Base-by-base conservation (phyloP, 2,797 vertebrate genomes). In the Scolopax bukidnonensis region DNA sequence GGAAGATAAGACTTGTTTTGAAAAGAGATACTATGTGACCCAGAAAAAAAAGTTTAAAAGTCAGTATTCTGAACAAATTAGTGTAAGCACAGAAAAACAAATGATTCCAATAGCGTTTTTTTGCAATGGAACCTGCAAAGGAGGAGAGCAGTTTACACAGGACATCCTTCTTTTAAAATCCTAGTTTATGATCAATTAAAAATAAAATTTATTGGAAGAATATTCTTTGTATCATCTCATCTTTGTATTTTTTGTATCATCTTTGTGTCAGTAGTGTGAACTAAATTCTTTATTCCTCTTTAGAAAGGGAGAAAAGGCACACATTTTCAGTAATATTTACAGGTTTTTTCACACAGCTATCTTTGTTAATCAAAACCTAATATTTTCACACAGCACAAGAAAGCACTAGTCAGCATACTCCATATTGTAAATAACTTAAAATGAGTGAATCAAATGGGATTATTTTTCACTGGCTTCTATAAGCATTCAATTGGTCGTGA, bases 401-500 rank as follows among this genome's bases (percentile, higher is more conserved):
- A 96, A 94, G 60, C 63, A 43, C 80, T 76, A 91, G 94, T 95
- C 91, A 90, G 87, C 87, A 88, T 50, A 91, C n/a, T 45, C 48
- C 60, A 48, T 70, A 60, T 94, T 90, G 93, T 77, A 95, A 96
- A 96, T 90, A 94, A 95, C 83, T 84, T 67, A 75, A 91, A 96
- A 94, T 38, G 80, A 89, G 67, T 87, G 88, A 95, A 88, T 95
- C 85, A 95, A 95, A 93, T 40, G 9, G 91, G 90, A 90, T 93
- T 95, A 91, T 91, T 95, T 93, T 95, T 83, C 93, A 93, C 88
- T 94, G 70, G 81, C 83, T 88, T 63, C 83, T 93, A 48, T 90
- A 57, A 90, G 80, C 93, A 97, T 96, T 93, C 91, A 96, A 95
- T 91, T 95, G 94, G 85, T 95, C 33, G 2, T 95, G 93, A 96